Evolutionary conservation across 2,113 vertebrate species (phyloP).

Genomic region (Odontophorus gujanensis): DNA sequence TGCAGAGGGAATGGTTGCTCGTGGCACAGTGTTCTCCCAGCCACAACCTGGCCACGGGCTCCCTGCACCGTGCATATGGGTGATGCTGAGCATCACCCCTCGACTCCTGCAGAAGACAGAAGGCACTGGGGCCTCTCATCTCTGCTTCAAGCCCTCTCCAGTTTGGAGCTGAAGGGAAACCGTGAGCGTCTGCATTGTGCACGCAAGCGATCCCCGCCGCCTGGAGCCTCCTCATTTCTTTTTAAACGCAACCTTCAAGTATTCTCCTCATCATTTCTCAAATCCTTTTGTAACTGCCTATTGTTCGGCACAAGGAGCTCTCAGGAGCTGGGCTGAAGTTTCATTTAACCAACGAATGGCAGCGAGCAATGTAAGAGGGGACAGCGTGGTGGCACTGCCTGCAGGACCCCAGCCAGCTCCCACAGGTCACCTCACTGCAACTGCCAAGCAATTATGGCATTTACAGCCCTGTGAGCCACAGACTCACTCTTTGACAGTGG

Average conservation of each 20-base stretch:
- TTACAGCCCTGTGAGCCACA: neutral
- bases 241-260: slow-evolving; percentile 17
- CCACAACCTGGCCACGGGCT: neutral
- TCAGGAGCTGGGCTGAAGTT: neutral
- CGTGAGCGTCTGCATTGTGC: slow-evolving; percentile 28
- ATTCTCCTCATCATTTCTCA: slow-evolving; percentile 45
- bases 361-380: neutral
- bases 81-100: neutral
- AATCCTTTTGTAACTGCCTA: slow-evolving; percentile 14
- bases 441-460: accelerated
- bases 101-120: neutral
- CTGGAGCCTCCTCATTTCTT: neutral
- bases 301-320: slow-evolving; percentile 45
- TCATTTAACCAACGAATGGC: neutral
- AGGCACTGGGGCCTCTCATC: slow-evolving; percentile 7
- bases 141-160: neutral
- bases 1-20: neutral
- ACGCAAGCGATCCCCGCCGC: slow-evolving; percentile 31
- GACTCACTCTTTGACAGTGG: accelerated
- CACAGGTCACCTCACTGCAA: accelerated
- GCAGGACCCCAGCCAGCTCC: accelerated
- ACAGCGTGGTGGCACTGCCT: accelerated
- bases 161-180: slow-evolving; percentile 14
- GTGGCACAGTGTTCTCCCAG: neutral
- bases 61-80: neutral